Percentiles rank a stretch among this genome's conserved stretches.
phyloP scores from a whole-genome alignment of 2,888 invertebrate genomes.

The Autographa pulchrina region DNA sequence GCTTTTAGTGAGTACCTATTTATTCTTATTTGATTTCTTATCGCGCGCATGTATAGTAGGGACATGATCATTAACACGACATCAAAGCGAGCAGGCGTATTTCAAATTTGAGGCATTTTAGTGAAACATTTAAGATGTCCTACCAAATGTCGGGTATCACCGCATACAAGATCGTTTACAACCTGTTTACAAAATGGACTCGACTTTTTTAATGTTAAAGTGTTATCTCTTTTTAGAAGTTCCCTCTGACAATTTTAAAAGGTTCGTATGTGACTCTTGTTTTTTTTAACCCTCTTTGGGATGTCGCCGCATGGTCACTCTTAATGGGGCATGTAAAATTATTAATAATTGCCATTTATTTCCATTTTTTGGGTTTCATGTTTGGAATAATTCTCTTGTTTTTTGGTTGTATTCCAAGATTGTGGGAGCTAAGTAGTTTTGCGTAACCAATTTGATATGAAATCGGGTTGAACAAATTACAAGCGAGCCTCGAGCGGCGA shows the following conservation, averaged over 20 bases:
- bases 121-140: constrained; percentile 65
- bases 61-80: constrained; percentile 40
- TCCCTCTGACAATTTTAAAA: constrained; percentile 82
- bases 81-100: constrained; percentile 47
- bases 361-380: constrained; percentile 42
- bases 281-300: constrained; percentile 64
- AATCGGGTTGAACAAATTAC: constrained; percentile 6
- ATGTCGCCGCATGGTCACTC: constrained; percentile 63
- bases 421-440: constrained; percentile 23
- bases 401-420: constrained; percentile 22
- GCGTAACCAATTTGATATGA: constrained; percentile 18
- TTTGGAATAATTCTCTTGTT: constrained; percentile 35
- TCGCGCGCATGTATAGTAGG: constrained; percentile 19
- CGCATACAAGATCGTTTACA: constrained; percentile 79
- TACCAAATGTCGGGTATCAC: constrained; percentile 66
- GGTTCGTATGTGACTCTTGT: constrained; percentile 71
- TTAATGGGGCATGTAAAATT: constrained; percentile 80
- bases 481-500: constrained; percentile 11
- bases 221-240: constrained; percentile 83
- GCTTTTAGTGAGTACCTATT: not conserved
- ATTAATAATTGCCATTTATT: constrained; percentile 72
- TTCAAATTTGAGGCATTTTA: constrained; percentile 59
- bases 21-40: constrained; percentile 27
- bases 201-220: constrained; percentile 78
- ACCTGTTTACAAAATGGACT: constrained; percentile 83